Evolutionary conservation across 2,888 invertebrate species (phyloP).

Genomic region (Torymus texanus): DNA sequence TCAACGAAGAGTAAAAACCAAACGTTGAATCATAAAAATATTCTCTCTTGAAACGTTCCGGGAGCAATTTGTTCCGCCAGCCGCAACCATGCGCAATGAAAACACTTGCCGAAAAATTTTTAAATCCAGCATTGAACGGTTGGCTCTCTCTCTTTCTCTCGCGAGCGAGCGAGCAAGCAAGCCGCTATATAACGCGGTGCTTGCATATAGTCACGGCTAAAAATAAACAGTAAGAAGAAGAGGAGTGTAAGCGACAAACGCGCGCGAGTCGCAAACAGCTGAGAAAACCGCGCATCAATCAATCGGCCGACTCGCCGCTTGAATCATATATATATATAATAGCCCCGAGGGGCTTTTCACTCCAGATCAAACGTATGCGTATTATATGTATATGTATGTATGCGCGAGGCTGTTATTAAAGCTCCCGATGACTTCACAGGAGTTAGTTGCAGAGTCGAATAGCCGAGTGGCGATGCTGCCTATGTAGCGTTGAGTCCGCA

Average conservation of each 20-base stretch:
- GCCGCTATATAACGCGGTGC: neutral
- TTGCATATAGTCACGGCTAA: slow-evolving; percentile 15
- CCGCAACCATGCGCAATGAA: no score
- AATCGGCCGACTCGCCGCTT: neutral
- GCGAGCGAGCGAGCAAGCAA: neutral
- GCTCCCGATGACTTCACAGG: neutral
- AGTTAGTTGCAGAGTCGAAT: neutral
- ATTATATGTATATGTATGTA: neutral
- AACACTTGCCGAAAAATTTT: no score
- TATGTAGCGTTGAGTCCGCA: no score
- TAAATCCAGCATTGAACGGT: no score
- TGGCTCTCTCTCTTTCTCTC: no score
- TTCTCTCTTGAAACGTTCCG: neutral
- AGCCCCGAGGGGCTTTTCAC: slow-evolving; percentile 7
- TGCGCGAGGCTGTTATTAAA: neutral
- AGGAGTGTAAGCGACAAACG: neutral
- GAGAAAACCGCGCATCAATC: slow-evolving; percentile 2
- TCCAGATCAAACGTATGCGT: neutral
- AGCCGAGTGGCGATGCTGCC: no score
- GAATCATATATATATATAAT: no score
- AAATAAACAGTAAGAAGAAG: slow-evolving; percentile 1
- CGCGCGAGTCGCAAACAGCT: neutral
- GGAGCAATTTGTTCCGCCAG: no score
- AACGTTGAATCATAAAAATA: neutral
- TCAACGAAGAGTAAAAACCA: neutral